Evolutionary conservation across 2,797 vertebrate species (phyloP).

Genomic region (Pseudochirops cupreus): DNA sequence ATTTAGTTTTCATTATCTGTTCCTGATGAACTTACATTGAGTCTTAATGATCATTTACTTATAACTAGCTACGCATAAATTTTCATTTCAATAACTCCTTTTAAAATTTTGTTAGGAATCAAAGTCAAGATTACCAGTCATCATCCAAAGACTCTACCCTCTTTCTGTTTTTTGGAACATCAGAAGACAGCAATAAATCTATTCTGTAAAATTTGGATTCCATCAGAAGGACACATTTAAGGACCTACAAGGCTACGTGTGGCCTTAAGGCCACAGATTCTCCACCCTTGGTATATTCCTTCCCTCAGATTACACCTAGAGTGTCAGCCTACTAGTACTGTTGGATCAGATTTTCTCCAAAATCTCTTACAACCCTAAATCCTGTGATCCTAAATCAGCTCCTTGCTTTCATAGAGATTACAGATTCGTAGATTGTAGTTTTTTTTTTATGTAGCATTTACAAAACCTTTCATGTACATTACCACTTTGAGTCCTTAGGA

Average conservation of each 20-base stretch:
- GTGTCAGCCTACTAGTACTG: not conserved
- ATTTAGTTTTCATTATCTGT: too few relatives aligned
- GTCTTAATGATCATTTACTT: too few relatives aligned
- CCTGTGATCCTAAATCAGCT: not conserved
- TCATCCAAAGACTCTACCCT: not conserved
- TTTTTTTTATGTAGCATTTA: slow-evolving; percentile 14
- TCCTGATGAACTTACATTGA: too few relatives aligned
- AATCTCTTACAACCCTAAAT: not conserved
- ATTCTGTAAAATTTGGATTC: too few relatives aligned
- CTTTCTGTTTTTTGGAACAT: not conserved
- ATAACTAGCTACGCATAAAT: too few relatives aligned
- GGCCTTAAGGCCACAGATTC: too few relatives aligned
- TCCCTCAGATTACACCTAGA: not conserved
- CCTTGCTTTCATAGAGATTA: not conserved
- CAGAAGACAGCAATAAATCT: not conserved
- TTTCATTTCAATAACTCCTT: not conserved
- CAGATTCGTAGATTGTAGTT: slow-evolving; percentile 1
- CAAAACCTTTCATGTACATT: not conserved
- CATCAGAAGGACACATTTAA: too few relatives aligned
- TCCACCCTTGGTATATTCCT: not conserved
- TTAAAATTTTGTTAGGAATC: not conserved
- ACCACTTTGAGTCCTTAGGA: not conserved
- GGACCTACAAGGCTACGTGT: too few relatives aligned
- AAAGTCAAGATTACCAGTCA: not conserved
- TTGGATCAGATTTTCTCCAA: not conserved